Conservation (phyloP, 2,888 invertebrate genomes). For the Ditylenchus weischeri region DNA sequence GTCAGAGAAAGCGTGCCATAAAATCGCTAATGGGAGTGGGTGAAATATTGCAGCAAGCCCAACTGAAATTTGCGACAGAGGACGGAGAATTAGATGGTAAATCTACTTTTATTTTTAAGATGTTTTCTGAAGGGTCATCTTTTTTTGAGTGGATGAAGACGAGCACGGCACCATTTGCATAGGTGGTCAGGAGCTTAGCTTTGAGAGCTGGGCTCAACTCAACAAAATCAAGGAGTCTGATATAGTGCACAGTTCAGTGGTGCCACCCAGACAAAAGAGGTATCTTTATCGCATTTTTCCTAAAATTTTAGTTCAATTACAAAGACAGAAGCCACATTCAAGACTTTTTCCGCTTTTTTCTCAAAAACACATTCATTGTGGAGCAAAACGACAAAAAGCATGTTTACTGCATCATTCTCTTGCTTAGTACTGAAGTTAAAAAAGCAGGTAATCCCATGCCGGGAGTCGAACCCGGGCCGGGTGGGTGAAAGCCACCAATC, state of each 20-base stretch:
- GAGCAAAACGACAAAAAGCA: too few relatives aligned
- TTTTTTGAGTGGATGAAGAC: constrained; percentile 29
- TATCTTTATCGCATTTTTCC: neutral
- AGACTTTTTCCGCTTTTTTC: too few relatives aligned
- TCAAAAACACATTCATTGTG: too few relatives aligned
- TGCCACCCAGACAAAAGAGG: constrained; percentile 14
- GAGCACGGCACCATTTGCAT: constrained; percentile 27
- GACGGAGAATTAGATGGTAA: constrained; percentile 26
- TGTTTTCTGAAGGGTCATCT: neutral
- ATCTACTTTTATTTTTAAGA: neutral
- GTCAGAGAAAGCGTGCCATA: constrained; percentile 12
- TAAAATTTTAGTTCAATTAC: neutral
- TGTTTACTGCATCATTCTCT: too few relatives aligned
- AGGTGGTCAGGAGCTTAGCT: constrained; percentile 30
- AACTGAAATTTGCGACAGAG: constrained; percentile 25
- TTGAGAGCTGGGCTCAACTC: constrained; percentile 35
- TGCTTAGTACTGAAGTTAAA: too few relatives aligned
- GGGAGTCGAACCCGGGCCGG: too few relatives aligned
- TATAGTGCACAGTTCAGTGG: constrained; percentile 21
- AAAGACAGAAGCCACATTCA: too few relatives aligned
- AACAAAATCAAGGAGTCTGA: constrained; percentile 29
- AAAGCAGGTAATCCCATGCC: too few relatives aligned
- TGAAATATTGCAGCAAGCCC: constrained; percentile 22
- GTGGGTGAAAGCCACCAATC: too few relatives aligned
- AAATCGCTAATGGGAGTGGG: constrained; percentile 29